phyloP scores from a whole-genome alignment of 92 coral and sea anemone species.

The Bergia puertoricense region DNA sequence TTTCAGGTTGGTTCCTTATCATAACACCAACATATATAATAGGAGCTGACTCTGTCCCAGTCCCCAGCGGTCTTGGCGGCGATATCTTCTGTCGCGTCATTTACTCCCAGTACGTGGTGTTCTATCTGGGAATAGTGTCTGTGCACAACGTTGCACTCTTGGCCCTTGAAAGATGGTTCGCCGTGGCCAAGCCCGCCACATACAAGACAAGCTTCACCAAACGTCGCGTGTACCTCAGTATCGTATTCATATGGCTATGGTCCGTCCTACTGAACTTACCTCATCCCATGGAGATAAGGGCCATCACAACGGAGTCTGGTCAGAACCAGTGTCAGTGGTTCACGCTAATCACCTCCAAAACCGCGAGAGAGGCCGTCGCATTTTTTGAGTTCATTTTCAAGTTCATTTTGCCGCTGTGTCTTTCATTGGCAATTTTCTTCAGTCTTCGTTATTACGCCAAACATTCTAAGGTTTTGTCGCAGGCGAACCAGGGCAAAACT shows the following conservation, averaged over 20 bases:
- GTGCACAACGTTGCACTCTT: constrained; percentile 74
- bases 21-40: constrained; percentile 72
- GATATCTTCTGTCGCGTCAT: constrained; percentile 85
- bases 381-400: constrained; percentile 41
- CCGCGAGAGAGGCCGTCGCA: constrained; percentile 36
- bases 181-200: constrained; percentile 64
- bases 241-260: constrained; percentile 40
- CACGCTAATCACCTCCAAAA: constrained; percentile 5
- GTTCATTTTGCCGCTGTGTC: constrained; percentile 28
- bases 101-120: constrained; percentile 75
- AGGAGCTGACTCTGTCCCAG: constrained; percentile 71
- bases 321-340: constrained; percentile 38
- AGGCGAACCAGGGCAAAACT: constrained; percentile 25
- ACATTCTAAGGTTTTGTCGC: constrained; percentile 17
- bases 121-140: constrained; percentile 81
- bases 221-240: constrained; percentile 44
- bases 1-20: constrained; percentile 67
- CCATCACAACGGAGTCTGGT: neutral
- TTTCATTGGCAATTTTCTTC: constrained; percentile 30
- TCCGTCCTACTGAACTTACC: constrained; percentile 36
- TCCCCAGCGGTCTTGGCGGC: constrained; percentile 82
- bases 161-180: constrained; percentile 80
- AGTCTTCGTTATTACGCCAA: constrained; percentile 27
- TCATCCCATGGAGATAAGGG: constrained; percentile 39
- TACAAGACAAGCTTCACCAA: constrained; percentile 65